These are phyloP conservation scores for Podargus strigoides DNA, from an alignment of 2,797 vertebrate species.

Conservation along the genomic window DNA sequence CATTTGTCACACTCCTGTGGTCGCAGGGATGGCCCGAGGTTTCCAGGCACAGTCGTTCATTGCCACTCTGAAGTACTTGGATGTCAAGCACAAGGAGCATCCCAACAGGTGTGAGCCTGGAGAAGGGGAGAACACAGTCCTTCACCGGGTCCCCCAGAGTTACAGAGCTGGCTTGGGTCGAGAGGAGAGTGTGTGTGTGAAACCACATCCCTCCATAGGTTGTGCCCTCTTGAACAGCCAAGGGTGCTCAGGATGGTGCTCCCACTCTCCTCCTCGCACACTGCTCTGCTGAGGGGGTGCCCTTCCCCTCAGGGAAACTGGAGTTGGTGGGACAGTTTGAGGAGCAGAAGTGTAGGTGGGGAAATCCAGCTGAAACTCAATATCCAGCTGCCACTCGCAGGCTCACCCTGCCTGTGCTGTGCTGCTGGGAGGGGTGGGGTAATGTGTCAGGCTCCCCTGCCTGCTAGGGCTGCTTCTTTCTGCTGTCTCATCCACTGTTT, in stretches of 20 bases:
- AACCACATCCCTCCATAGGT: not conserved
- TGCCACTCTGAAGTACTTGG: slow-evolving; percentile 92
- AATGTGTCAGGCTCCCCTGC: not conserved
- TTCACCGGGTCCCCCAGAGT: not conserved
- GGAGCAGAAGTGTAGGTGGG: not conserved
- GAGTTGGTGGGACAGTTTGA: not conserved
- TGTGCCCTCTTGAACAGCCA: fast-evolving
- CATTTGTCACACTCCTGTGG: slow-evolving; percentile 96
- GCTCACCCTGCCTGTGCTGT: not conserved
- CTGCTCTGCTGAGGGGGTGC: not conserved
- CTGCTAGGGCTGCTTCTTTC: not conserved
- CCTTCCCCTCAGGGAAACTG: not conserved
- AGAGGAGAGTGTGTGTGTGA: not conserved
- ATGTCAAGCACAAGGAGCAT: slow-evolving; percentile 97
- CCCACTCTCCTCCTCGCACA: not conserved
- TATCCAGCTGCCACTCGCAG: not conserved
- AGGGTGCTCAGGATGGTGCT: not conserved
- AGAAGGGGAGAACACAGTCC: not conserved
- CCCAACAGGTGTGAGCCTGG: slow-evolving; percentile 85
- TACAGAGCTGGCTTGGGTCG: not conserved
- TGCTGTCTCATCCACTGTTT: not conserved
- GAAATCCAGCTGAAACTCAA: not conserved
- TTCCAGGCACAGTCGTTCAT: slow-evolving; percentile 98
- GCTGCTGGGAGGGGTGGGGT: not conserved
- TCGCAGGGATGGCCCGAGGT: slow-evolving; percentile 90